Conservation (phyloP, 2,888 invertebrate species). For the Pandemis heparana region DNA sequence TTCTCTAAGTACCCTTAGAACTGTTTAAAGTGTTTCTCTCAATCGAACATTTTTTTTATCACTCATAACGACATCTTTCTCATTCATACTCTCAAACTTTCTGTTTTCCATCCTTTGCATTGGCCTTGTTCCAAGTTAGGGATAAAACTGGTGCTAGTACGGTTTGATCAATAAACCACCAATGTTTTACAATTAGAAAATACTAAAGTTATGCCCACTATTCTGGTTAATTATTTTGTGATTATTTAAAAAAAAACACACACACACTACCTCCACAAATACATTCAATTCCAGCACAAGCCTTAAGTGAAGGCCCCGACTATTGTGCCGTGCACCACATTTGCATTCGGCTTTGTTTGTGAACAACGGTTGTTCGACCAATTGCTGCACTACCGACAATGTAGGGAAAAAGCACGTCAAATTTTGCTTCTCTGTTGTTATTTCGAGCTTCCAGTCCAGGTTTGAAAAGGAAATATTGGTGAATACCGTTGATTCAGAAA, state of each 20-base stretch:
- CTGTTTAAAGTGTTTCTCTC: neutral
- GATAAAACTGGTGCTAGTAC: too few species aligned
- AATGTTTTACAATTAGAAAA: too few species aligned
- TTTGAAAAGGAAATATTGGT: neutral
- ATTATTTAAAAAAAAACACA: neutral
- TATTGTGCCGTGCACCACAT: conserved; percentile 12
- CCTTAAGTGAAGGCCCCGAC: neutral
- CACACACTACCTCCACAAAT: neutral
- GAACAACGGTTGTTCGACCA: conserved; percentile 16
- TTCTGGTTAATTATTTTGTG: neutral
- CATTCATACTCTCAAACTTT: too few species aligned
- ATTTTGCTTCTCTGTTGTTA: neutral
- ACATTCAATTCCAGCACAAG: neutral
- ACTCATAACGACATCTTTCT: too few species aligned
- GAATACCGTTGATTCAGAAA: neutral
- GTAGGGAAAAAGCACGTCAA: neutral
- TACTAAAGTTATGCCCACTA: too few species aligned
- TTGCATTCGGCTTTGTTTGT: conserved; percentile 10
- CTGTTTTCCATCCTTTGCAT: too few species aligned
- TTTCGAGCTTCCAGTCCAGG: neutral
- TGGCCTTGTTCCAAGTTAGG: too few species aligned
- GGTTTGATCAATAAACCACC: too few species aligned
- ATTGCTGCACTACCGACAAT: conserved; percentile 1
- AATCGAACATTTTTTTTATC: too few species aligned
- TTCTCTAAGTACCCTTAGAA: too few species aligned